Percentiles rank a stretch among this genome's conserved stretches.
These are phyloP conservation scores for Byasa hedistus DNA, from an alignment of 2,888 invertebrate genomes.

Conservation along the genomic window DNA sequence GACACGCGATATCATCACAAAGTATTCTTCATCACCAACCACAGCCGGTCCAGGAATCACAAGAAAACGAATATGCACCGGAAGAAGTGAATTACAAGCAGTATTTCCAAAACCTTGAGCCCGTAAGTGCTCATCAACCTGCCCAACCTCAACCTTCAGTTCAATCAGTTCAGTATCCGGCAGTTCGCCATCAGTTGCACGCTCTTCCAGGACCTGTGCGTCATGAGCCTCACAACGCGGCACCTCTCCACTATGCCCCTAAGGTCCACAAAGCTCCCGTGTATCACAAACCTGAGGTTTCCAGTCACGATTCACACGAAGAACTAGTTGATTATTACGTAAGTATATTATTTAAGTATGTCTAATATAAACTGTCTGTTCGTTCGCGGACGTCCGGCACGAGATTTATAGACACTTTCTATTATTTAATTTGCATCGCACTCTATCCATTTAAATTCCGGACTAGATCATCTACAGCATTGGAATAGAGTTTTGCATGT, in stretches of 20 bases:
- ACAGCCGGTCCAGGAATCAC: conserved; percentile 48
- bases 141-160: conserved; percentile 33
- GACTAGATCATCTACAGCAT: conserved; percentile 40
- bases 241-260: conserved; percentile 40
- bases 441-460: conserved; percentile 37
- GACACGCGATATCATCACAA: conserved; percentile 54
- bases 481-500: conserved; percentile 44
- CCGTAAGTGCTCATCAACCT: conserved; percentile 27
- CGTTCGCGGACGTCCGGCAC: conserved; percentile 48
- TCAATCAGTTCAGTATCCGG: conserved; percentile 40
- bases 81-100: conserved; percentile 39
- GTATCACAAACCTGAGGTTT: conserved; percentile 46
- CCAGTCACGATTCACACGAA: conserved; percentile 65
- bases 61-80: conserved; percentile 52
- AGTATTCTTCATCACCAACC: conserved; percentile 52
- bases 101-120: conserved; percentile 38
- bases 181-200: conserved; percentile 45
- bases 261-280: conserved; percentile 41
- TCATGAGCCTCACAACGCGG: conserved; percentile 34
- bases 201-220: conserved; percentile 40
- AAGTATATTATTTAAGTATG: conserved; percentile 44
- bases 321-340: conserved; percentile 74
- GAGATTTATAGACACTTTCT: conserved; percentile 60
- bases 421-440: conserved; percentile 53
- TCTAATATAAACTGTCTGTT: conserved; percentile 39